These are phyloP conservation scores for Myopa testacea DNA, from an alignment of 2,888 invertebrate genomes.

Conservation along the genomic window DNA sequence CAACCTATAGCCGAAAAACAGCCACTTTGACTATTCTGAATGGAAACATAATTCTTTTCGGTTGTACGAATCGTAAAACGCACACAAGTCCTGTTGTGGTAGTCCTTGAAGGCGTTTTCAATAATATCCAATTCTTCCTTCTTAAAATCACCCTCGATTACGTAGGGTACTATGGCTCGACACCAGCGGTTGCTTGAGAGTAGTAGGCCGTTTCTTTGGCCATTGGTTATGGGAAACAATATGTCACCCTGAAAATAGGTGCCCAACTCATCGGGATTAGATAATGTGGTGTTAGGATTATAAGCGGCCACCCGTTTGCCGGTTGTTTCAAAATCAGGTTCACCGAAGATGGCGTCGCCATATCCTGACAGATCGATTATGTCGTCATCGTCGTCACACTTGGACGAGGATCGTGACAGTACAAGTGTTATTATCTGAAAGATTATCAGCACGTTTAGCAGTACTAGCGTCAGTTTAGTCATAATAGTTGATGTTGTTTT, in stretches of 20 bases:
- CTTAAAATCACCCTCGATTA: constrained; percentile 74
- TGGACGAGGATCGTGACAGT: neutral
- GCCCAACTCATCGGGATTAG: constrained; percentile 83
- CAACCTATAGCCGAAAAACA: constrained; percentile 86
- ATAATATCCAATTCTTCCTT: constrained; percentile 73
- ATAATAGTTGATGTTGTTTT: neutral
- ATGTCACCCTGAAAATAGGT: constrained; percentile 85
- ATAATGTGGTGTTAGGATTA: neutral
- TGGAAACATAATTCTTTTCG: constrained; percentile 77
- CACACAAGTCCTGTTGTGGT: constrained; percentile 80
- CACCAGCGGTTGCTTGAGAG: constrained; percentile 74
- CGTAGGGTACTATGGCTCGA: constrained; percentile 77
- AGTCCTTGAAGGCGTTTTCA: constrained; percentile 77
- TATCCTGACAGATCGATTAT: constrained; percentile 51
- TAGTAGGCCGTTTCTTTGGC: constrained; percentile 62
- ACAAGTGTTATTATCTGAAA: neutral
- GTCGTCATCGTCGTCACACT: constrained; percentile 6
- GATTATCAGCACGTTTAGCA: neutral
- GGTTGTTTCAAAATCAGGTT: constrained; percentile 67
- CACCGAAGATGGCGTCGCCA: constrained; percentile 66
- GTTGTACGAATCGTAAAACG: constrained; percentile 74
- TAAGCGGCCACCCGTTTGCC: constrained; percentile 50
- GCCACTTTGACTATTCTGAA: constrained; percentile 76
- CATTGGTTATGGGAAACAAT: constrained; percentile 69
- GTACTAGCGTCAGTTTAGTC: neutral